Evolutionary conservation across 2,888 invertebrate genomes (phyloP).

Genomic region (Agrochola lychnidis): DNA sequence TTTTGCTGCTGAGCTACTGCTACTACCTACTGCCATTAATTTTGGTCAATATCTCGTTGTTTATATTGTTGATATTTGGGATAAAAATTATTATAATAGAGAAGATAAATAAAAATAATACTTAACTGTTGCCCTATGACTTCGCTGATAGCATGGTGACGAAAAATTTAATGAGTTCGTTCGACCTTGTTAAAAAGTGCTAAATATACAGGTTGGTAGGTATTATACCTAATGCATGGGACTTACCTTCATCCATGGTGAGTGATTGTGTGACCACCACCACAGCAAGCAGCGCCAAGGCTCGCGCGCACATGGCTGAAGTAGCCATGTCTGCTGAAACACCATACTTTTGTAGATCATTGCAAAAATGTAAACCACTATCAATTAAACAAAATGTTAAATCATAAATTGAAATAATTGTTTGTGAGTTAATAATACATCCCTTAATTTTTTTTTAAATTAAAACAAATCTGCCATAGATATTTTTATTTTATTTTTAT

Average conservation of each 20-base stretch:
- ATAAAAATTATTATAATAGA: neutral
- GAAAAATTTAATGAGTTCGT: neutral
- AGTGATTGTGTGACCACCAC: constrained; percentile 80
- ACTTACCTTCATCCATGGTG: constrained; percentile 89
- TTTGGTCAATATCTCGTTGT: neutral
- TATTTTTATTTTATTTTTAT: neutral
- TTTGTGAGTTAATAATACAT: neutral
- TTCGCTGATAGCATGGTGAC: constrained; percentile 10
- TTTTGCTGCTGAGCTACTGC: neutral
- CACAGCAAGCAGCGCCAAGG: constrained; percentile 76
- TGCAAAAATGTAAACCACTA: neutral
- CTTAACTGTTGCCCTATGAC: constrained; percentile 8
- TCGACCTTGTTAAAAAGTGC: neutral
- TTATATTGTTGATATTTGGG: neutral
- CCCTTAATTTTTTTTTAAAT: neutral
- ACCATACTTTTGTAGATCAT: constrained; percentile 38
- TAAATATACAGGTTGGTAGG: neutral
- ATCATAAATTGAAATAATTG: neutral
- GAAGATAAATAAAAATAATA: constrained; percentile 32
- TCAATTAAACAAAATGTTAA: neutral
- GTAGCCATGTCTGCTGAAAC: constrained; percentile 80
- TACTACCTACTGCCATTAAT: neutral
- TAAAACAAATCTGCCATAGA: neutral
- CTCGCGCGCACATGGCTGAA: constrained; percentile 77
- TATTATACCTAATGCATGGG: neutral